Evolutionary conservation across 2,113 vertebrate species (phyloP).

Genomic region (Sisor rabdophorus): DNA sequence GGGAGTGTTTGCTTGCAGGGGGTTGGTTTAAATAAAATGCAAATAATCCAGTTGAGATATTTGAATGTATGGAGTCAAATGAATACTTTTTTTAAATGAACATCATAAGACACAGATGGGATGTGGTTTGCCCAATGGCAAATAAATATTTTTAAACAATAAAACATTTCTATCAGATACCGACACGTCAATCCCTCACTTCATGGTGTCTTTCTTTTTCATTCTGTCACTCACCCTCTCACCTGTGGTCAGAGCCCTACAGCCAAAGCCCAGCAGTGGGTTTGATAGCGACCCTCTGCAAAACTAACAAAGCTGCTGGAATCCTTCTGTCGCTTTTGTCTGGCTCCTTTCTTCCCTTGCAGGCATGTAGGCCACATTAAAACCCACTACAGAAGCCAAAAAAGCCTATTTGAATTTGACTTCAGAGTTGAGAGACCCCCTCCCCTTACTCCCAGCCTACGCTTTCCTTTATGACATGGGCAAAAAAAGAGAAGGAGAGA

Average conservation of each 20-base stretch:
- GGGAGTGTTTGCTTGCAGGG: constrained; percentile 20
- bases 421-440: constrained; percentile 54
- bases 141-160: neutral
- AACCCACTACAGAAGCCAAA: constrained; percentile 61
- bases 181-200: neutral
- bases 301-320: constrained; percentile 66
- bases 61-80: constrained; percentile 38
- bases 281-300: constrained; percentile 63
- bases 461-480: constrained; percentile 41
- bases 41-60: constrained; percentile 39
- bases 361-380: constrained; percentile 60
- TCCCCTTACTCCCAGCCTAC: constrained; percentile 36
- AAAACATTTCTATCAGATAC: neutral
- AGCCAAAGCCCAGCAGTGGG: constrained; percentile 34
- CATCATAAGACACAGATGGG: constrained; percentile 16
- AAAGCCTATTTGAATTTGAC: constrained; percentile 64
- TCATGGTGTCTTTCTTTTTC: constrained; percentile 14
- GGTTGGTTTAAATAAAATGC: constrained; percentile 37
- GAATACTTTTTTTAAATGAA: neutral
- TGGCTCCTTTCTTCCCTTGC: constrained; percentile 52
- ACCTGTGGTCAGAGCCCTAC: constrained; percentile 12
- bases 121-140: constrained; percentile 15
- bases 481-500: constrained; percentile 35
- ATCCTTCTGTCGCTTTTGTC: constrained; percentile 56
- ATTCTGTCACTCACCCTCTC: neutral